Conservation (phyloP, 2,888 invertebrate genomes). For the Myathropa florea region DNA sequence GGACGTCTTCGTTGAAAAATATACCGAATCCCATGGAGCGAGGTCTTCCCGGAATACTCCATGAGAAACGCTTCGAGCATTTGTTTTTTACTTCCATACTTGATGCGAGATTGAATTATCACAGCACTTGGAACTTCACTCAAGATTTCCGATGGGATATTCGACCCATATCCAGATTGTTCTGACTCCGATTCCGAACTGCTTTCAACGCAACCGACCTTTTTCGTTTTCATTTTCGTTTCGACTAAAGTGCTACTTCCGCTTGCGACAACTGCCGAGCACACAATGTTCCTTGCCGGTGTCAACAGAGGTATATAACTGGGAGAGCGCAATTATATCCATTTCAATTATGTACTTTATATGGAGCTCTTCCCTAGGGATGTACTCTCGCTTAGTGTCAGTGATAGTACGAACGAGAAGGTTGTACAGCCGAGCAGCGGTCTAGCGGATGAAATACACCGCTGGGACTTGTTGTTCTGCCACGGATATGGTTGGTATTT, state of each 20-base stretch:
- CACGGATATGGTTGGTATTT: background rate
- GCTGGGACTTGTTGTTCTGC: background rate
- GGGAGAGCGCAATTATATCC: background rate
- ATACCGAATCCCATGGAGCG: conserved; percentile 79
- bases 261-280: background rate
- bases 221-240: conserved; percentile 16
- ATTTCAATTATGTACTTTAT: background rate
- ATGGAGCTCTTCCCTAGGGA: background rate
- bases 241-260: background rate
- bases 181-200: conserved; percentile 21
- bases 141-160: conserved; percentile 74
- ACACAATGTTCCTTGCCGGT: conserved; percentile 15
- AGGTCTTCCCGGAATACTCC: conserved; percentile 78
- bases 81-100: conserved; percentile 76
- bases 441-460: background rate
- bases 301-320: background rate
- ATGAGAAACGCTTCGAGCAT: conserved; percentile 77
- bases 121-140: conserved; percentile 79
- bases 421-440: background rate
- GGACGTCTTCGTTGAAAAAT: conserved; percentile 78
- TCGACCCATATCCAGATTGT: background rate
- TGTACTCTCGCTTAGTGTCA: background rate
- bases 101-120: conserved; percentile 78
- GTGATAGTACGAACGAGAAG: background rate
- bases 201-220: conserved; percentile 1